Base-by-base conservation (phyloP, 2,113 vertebrate species). In the Elachura formosa region DNA sequence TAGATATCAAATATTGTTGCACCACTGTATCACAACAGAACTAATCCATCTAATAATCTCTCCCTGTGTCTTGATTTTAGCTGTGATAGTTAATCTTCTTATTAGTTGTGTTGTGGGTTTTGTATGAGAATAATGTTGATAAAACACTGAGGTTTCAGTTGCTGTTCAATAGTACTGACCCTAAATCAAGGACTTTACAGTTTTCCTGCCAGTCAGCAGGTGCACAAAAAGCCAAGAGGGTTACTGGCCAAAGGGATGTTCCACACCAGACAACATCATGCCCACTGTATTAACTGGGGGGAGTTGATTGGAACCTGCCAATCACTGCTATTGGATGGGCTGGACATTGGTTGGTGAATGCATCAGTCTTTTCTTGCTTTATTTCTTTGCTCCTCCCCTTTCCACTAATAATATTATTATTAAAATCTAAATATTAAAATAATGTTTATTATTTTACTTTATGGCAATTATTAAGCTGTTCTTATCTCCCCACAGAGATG, bases 261-360 rank as follows among this genome's bases (percentile, higher is more conserved):
- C 62, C 40, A 75, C 5, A 34, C 9, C 15, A 15, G 0, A 26
- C 40, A 34, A 54, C 1, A 4, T 46, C n/a, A 52, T 11, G 6
- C 8, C 28, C 28, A 10, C 9, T 26, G 9, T 6, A 26, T 26
- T 67, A 67, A 31, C 0, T 25, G 17, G 3, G 3, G 5, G 14
- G 11, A 59, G 6, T 7, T 52, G 61, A 28, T 10, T 59, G 9
- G n/a, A 17, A 67, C 20, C 11, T 12, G 13, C 5, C 10, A 20
- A 10, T 38, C 36, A 45, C 12, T 59, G n/a, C n/a, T 59, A n/a
- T 29, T 29, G 45, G 14, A 29, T 46, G 16, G 16, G 36, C 20
- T 51, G 26, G 20, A 7, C 11, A 29, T 8, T 38, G 7, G 5
- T 31, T 4, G 3, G 48, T n/a, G n/a, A n/a, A n/a, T 46, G 46